Evolutionary conservation across 2,113 vertebrate species (phyloP), one percentile per base, ranked within the genome.

Genomic region (Laticauda colubrina): DNA sequence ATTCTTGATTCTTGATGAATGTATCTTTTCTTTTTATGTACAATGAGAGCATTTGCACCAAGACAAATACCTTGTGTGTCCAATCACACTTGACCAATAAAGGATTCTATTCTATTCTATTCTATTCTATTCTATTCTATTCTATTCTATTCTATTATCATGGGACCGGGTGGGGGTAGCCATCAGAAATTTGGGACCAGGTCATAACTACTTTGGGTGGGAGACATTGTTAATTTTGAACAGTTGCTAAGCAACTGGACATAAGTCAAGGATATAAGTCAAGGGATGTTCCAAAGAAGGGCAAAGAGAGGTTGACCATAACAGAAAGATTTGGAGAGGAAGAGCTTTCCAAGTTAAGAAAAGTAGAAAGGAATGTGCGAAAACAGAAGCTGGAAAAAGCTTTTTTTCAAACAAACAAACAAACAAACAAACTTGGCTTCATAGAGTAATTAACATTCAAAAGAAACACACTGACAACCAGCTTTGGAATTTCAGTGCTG

Each of bases 401-500:
- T 81, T 75, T 8, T 5, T 75, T 34, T 34, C 1, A 24, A 56
- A 39, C 34, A 56, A 56, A 55, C 15, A 15, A 56, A 1, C 7
- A 48, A 48, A 3, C 43, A 43, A 54, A 55, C 34, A 18, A 26
- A 14, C n/a, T 81, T 81, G 69, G 69, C 34, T 81, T 3, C 75
- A 43, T 43, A 43, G 7, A 43, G 34, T 81, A 43, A 81, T 81
- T 43, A 81, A 43, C 75, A 43, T 81, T 81, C 34, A 81, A 81
- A 81, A 43, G 75, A 81, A 81, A 81, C 34, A 81, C 75, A 12
- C 7, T 81, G 75, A 81, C 75, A 75, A 89, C 24, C 55, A 55
- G 48, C 26, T 81, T 55, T 14, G 21, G 87, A 91, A 34, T 54
- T 8, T 51, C 93, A 93, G 94, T 87, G 94, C 95, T 96, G 86